Evolutionary conservation across 2,888 invertebrate species (phyloP).

Genomic region (Reticulitermes lucifugus): DNA sequence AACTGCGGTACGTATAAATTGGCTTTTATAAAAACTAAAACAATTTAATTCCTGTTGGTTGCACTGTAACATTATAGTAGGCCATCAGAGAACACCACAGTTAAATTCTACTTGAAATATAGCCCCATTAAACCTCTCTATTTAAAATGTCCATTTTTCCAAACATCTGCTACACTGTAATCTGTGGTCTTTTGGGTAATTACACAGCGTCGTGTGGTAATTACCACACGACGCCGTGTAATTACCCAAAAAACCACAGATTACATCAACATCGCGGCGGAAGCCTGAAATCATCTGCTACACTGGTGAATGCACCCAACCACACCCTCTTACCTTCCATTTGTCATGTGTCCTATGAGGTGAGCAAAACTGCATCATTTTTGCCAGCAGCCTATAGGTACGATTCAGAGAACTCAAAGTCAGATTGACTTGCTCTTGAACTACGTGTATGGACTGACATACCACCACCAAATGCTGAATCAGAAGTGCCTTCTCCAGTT

Average conservation of each 20-base stretch:
- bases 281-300: too few relatives aligned
- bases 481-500: slow-evolving; percentile 82
- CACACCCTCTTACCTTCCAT: slow-evolving; percentile 2
- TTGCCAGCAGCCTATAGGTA: slow-evolving; percentile 71
- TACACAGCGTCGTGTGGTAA: too few relatives aligned
- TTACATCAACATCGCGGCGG: too few relatives aligned
- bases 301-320: background rate
- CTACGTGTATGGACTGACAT: slow-evolving; percentile 82
- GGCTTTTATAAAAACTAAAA: background rate
- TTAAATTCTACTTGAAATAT: background rate
- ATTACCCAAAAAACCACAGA: too few relatives aligned
- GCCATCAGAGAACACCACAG: slow-evolving; percentile 8
- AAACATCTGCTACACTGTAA: too few relatives aligned
- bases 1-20: background rate
- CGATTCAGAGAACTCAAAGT: slow-evolving; percentile 90
- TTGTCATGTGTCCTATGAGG: background rate
- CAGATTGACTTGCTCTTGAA: slow-evolving; percentile 86
- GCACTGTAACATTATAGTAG: slow-evolving; percentile 6
- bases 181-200: too few relatives aligned
- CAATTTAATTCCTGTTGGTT: background rate
- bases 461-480: slow-evolving; percentile 79
- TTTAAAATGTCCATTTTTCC: background rate
- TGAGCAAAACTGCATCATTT: background rate
- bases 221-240: too few relatives aligned
- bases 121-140: background rate